Percentiles rank a stretch among this genome's conserved stretches.
phyloP scores from a whole-genome alignment of 2,797 vertebrate species.

The Sebastes hubbsi region DNA sequence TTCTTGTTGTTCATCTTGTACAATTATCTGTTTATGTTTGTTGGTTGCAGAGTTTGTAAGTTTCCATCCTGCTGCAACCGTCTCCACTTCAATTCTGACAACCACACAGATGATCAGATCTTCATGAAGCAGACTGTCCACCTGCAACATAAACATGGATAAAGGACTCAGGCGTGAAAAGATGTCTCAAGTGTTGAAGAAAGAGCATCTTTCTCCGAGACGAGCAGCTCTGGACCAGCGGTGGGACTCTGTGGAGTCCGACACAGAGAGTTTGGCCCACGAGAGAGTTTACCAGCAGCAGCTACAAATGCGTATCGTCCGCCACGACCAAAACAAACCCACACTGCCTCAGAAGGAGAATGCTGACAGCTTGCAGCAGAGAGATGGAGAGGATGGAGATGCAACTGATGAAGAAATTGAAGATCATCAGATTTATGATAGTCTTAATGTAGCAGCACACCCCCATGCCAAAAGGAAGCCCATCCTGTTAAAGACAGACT shows the following conservation, averaged over 20 bases:
- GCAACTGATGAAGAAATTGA: constrained; percentile 28
- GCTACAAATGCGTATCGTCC: constrained; percentile 37
- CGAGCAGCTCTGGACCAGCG: constrained; percentile 13
- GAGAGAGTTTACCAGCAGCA: constrained; percentile 63
- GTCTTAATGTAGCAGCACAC: constrained; percentile 66
- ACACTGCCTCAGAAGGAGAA: background rate
- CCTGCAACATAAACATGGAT: constrained; percentile 22
- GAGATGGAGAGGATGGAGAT: background rate
- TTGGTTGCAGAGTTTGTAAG: background rate
- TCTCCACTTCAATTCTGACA: background rate
- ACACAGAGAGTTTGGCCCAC: constrained; percentile 73
- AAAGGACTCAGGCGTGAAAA: constrained; percentile 3
- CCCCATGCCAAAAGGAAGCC: constrained; percentile 8
- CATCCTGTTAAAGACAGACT: background rate
- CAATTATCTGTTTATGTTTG: background rate
- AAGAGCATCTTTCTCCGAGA: background rate
- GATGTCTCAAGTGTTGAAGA: constrained; percentile 28
- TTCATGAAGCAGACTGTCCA: background rate
- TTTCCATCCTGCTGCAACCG: background rate
- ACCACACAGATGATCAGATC: background rate
- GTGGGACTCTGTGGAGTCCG: constrained; percentile 74
- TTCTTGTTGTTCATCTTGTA: background rate
- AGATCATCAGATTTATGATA: constrained; percentile 65
- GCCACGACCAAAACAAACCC: background rate
- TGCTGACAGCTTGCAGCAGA: background rate